Base-by-base conservation (phyloP, 2,888 invertebrate species). In the Limnephilus auricula region DNA sequence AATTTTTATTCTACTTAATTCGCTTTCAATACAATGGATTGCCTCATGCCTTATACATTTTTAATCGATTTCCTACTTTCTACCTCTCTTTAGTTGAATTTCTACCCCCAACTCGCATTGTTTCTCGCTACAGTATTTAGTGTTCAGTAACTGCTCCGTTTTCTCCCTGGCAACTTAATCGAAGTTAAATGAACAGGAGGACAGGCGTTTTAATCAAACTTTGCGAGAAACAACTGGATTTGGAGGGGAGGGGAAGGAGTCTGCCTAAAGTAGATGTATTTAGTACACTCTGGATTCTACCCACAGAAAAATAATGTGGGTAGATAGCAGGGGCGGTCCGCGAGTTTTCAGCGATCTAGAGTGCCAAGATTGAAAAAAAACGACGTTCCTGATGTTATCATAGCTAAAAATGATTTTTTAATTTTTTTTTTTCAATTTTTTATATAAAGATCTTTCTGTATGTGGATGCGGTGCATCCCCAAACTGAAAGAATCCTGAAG, bases 181-280 rank as follows among this genome's bases (percentile, higher is more conserved):
- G 95, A 96, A 96, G 95, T 96, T 96, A 95, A 96, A 96, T 96
- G 95, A 96, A 96, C 96, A 96, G 95, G 95, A 95, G 95, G 96
- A 96, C 96, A 95, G 96, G 94, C 95, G 95, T 95, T 93, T 96
- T 96, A 96, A 96, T 96, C 96, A 96, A 96, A 96, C 95, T 95
- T 96, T 95, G 95, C 94, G 89, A 80, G 91, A 91, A 88, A 92
- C 91, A 89, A 91, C 93, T 92, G 89, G 90, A 93, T 93, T 88
- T 89, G n/a, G n/a, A 50, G 18, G 90, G 90, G 65, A 78, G 18
- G 79, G 85, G 45, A 31, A 30, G 32, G 37, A 65, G n/a, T 65
- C 9, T 65, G 65, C n/a, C n/a, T 65, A 65, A 65, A 18, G 2
- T 25, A 65, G 25, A n/a, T 25, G 65, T 65, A 65, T 65, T 65